These are phyloP conservation scores for Drosophila pruinosa DNA, from an alignment of 1,140 invertebrate species.

Conservation along the genomic window DNA sequence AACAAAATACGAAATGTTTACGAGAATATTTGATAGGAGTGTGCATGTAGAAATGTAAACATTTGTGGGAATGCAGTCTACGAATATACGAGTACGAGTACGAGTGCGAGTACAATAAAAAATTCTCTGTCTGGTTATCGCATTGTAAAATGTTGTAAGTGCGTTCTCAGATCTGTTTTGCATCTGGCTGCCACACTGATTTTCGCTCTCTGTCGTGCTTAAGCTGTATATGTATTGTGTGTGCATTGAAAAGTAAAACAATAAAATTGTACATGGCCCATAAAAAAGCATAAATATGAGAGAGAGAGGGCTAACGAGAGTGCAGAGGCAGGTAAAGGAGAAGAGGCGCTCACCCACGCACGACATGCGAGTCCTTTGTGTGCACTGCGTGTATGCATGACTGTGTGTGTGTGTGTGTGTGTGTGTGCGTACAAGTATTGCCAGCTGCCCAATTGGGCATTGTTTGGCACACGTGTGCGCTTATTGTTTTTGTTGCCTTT, in stretches of 20 bases:
- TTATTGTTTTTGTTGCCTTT: slow-evolving; percentile 57
- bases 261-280: slow-evolving; percentile 73
- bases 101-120: not conserved
- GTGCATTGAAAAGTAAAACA: slow-evolving; percentile 70
- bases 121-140: not conserved
- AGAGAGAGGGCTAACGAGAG: not conserved
- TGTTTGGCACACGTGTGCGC: slow-evolving; percentile 57
- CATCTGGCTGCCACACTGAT: not conserved
- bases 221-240: not conserved
- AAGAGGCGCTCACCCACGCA: slow-evolving; percentile 18
- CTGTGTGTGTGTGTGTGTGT: slow-evolving; percentile 20
- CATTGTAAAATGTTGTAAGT: not conserved
- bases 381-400: slow-evolving; percentile 30
- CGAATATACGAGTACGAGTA: not conserved
- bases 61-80: not conserved
- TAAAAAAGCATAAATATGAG: slow-evolving; percentile 73
- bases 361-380: too few species aligned
- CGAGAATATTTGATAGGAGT: not conserved
- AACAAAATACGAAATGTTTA: too few species aligned
- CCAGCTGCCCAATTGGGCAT: slow-evolving; percentile 59
- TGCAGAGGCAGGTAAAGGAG: not conserved
- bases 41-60: not conserved
- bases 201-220: not conserved
- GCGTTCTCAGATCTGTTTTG: not conserved
- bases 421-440: slow-evolving; percentile 15